Conservation (phyloP, 2,888 invertebrate species). For the Luffia ferchaultella region DNA sequence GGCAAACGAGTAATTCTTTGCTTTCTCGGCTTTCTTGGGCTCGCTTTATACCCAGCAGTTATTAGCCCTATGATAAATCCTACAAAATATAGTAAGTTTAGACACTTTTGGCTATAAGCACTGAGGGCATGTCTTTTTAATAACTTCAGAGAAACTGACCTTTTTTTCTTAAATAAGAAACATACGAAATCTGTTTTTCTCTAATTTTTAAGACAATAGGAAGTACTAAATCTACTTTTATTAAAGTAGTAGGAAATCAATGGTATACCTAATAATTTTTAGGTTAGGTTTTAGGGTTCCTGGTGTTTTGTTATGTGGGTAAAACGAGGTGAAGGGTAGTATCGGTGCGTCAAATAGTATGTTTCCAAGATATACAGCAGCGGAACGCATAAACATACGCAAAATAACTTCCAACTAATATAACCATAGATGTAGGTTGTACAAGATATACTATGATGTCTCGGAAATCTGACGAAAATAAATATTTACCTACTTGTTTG, state of each 20-base stretch:
- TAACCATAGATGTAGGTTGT: no score
- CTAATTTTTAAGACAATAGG: neutral
- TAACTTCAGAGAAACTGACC: conserved; percentile 9
- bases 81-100: conserved; percentile 69
- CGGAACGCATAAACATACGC: no score
- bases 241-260: neutral
- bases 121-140: neutral
- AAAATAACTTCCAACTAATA: no score
- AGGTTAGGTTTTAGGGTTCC: no score
- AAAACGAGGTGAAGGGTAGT: no score
- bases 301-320: no score
- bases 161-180: conserved; percentile 1
- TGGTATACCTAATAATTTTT: conserved; percentile 4
- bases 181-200: conserved; percentile 4
- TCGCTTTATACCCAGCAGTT: conserved; percentile 66
- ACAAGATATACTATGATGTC: no score
- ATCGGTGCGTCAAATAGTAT: no score
- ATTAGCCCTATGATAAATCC: conserved; percentile 71
- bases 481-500: no score
- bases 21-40: conserved; percentile 61
- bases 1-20: conserved; percentile 59
- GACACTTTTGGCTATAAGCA: conserved; percentile 1
- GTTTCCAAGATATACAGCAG: no score
- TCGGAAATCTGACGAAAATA: no score
- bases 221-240: neutral